Percentiles rank a stretch among this genome's conserved stretches.
phyloP scores from a whole-genome alignment of 2,797 vertebrate genomes.

The Sitta carolinensis region DNA sequence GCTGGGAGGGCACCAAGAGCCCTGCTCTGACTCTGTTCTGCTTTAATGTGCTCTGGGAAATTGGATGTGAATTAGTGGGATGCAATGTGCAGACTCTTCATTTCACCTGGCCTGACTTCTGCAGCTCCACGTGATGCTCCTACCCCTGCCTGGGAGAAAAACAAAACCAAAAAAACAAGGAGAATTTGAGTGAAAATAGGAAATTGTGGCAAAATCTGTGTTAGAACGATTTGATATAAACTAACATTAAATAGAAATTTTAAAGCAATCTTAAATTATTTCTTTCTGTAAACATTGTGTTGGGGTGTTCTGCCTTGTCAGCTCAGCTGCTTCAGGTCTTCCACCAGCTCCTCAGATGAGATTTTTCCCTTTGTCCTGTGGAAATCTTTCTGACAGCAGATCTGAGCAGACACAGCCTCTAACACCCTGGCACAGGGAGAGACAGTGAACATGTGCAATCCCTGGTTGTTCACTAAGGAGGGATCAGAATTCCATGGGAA shows the following conservation, averaged over 20 bases:
- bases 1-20: neutral
- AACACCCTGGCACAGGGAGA: conserved; percentile 1
- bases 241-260: neutral
- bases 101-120: neutral
- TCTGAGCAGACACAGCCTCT: neutral
- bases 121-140: neutral
- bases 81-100: neutral
- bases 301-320: neutral
- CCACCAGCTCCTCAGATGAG: neutral
- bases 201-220: neutral
- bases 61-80: neutral
- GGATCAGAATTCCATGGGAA: neutral
- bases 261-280: fast-evolving
- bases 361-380: neutral
- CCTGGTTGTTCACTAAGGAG: neutral
- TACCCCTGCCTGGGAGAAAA: neutral
- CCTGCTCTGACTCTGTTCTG: neutral
- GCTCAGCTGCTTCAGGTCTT: neutral
- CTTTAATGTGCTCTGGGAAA: neutral
- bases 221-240: neutral
- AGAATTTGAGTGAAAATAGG: neutral
- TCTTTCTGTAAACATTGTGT: neutral
- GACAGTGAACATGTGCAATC: neutral
- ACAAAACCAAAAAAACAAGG: too few species aligned
- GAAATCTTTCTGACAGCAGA: neutral